These are phyloP conservation scores for Anthonomus grandis DNA, from an alignment of 1,140 invertebrate species.

Conservation along the genomic window DNA sequence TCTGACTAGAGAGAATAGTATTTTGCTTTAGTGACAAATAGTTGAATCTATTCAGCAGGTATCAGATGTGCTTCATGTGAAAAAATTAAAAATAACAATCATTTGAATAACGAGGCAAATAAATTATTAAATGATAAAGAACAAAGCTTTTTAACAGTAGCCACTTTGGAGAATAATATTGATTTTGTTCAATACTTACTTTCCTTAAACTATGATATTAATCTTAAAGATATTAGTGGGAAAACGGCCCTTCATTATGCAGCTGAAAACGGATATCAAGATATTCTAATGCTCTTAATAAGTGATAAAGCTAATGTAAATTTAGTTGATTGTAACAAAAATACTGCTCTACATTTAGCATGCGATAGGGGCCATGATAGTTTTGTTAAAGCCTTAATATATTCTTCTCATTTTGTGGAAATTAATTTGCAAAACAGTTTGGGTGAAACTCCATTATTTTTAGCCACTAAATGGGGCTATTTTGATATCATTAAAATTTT, in stretches of 20 bases:
- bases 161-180: constrained; percentile 67
- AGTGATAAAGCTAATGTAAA: constrained; percentile 62
- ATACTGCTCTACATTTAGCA: constrained; percentile 74
- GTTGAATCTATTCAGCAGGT: no score
- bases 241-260: constrained; percentile 72
- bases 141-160: constrained; percentile 72
- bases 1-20: no score
- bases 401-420: constrained; percentile 70
- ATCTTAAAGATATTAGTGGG: constrained; percentile 66
- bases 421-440: constrained; percentile 64
- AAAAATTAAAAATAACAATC: no score
- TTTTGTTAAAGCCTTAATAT: constrained; percentile 81
- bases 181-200: constrained; percentile 69
- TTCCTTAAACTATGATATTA: constrained; percentile 56
- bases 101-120: no score
- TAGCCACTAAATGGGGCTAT: constrained; percentile 79
- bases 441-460: constrained; percentile 75
- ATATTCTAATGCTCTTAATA: constrained; percentile 67
- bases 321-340: constrained; percentile 63
- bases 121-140: no score
- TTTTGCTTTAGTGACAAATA: no score
- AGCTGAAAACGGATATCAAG: constrained; percentile 71
- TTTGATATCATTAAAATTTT: constrained; percentile 66
- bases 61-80: no score
- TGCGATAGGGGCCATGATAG: constrained; percentile 71